phyloP scores from a whole-genome alignment of 2,113 vertebrate genomes.

The Vanacampus margaritifer region DNA sequence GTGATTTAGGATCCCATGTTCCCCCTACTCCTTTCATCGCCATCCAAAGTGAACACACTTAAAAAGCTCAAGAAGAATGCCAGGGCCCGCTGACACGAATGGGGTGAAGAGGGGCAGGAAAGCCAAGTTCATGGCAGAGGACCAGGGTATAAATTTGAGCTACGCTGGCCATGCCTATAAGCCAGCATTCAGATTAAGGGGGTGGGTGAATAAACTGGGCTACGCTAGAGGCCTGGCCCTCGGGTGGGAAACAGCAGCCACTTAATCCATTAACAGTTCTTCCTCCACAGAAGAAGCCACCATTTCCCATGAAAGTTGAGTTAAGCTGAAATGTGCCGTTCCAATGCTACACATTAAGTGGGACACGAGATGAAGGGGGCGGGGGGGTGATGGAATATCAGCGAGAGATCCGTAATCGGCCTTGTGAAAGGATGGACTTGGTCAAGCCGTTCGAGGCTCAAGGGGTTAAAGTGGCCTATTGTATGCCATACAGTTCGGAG shows the following conservation, averaged over 20 bases:
- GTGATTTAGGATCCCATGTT: conserved; percentile 72
- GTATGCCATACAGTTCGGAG: conserved; percentile 39
- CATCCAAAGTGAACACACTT: conserved; percentile 62
- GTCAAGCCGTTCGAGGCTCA: conserved; percentile 16
- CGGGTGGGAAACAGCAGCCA: conserved; percentile 48
- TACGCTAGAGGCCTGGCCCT: conserved; percentile 30
- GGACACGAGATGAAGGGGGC: conserved; percentile 27
- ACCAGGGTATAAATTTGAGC: conserved; percentile 56
- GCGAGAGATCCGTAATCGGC: conserved; percentile 37
- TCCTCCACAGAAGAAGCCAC: conserved; percentile 44
- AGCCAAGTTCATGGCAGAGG: conserved; percentile 61
- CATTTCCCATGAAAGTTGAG: conserved; percentile 65
- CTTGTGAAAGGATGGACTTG: conserved; percentile 18
- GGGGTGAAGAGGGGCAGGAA: conserved; percentile 57
- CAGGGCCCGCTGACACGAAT: conserved; percentile 59
- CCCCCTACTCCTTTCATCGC: conserved; percentile 64
- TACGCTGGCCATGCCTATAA: conserved; percentile 57
- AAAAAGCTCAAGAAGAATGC: conserved; percentile 57
- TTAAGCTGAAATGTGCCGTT: conserved; percentile 52
- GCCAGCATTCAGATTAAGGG: conserved; percentile 33
- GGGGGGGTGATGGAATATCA: conserved; percentile 29
- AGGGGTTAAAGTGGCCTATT: conserved; percentile 52
- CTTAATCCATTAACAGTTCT: conserved; percentile 60
- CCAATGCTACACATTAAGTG: conserved; percentile 56
- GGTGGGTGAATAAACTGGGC: conserved; percentile 36